These are phyloP conservation scores for Synergus japonicus DNA, from an alignment of 2,888 invertebrate genomes.

Conservation along the genomic window DNA sequence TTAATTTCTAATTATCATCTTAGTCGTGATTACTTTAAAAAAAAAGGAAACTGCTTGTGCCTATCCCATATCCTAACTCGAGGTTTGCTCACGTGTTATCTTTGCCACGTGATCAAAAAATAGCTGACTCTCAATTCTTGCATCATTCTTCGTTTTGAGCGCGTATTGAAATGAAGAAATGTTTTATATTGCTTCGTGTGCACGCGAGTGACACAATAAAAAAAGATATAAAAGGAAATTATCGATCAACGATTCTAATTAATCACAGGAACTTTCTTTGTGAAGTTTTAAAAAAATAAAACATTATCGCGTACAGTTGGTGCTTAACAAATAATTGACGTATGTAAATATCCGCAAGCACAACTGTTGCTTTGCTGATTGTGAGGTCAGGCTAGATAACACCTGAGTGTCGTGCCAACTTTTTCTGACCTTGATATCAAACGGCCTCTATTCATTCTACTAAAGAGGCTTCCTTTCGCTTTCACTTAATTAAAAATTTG, in stretches of 20 bases:
- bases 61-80: constrained; percentile 8
- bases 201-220: constrained; percentile 3
- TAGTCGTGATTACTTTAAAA: constrained; percentile 29
- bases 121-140: neutral
- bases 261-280: neutral
- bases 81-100: constrained; percentile 7
- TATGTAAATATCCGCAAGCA: neutral
- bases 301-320: constrained; percentile 12
- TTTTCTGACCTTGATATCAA: neutral
- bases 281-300: neutral
- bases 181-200: neutral
- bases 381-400: neutral
- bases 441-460: neutral
- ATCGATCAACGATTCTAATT: neutral
- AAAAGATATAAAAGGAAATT: neutral
- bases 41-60: neutral
- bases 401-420: neutral
- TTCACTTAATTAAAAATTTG: neutral
- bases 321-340: neutral
- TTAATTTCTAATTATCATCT: neutral
- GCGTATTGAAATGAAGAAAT: neutral
- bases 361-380: constrained; percentile 1
- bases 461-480: neutral
- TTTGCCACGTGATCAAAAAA: constrained; percentile 24
- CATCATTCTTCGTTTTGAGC: neutral